Evolutionary conservation across 2,797 vertebrate species (phyloP).

Genomic region (Eulemur albifrons): DNA sequence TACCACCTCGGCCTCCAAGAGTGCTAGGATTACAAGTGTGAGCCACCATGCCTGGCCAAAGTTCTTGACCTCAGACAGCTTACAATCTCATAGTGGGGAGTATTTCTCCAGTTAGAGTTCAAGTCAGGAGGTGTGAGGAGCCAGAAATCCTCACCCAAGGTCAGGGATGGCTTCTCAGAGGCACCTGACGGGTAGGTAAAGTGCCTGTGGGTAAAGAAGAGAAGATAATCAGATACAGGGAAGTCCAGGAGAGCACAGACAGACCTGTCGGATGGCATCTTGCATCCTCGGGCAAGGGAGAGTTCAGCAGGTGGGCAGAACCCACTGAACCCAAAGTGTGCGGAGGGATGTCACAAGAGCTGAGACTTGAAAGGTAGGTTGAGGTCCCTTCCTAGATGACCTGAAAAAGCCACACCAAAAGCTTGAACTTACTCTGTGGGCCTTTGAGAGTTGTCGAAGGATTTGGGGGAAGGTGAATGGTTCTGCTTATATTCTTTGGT

Average conservation of each 20-base stretch:
- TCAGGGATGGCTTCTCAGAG: background rate
- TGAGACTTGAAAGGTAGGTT: background rate
- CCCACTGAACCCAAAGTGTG: too few species aligned
- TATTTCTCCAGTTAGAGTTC: background rate
- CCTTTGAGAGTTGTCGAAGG: background rate
- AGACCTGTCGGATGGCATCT: fast-evolving
- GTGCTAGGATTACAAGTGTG: background rate
- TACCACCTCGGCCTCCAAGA: background rate
- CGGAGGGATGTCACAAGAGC: background rate
- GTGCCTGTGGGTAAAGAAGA: background rate
- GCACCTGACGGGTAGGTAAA: background rate
- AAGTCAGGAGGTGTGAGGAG: background rate
- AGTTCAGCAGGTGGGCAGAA: background rate
- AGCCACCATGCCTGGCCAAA: background rate
- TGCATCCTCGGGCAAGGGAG: fast-evolving
- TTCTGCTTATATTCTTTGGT: background rate
- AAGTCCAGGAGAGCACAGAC: background rate
- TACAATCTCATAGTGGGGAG: fast-evolving
- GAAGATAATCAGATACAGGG: background rate
- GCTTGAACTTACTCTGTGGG: background rate
- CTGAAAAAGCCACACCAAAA: background rate
- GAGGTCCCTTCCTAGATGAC: background rate
- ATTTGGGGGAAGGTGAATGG: background rate
- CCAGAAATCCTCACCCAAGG: background rate
- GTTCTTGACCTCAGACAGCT: background rate